Conservation (phyloP, 2,797 vertebrate genomes). For the Kryptopterus vitreolus region DNA sequence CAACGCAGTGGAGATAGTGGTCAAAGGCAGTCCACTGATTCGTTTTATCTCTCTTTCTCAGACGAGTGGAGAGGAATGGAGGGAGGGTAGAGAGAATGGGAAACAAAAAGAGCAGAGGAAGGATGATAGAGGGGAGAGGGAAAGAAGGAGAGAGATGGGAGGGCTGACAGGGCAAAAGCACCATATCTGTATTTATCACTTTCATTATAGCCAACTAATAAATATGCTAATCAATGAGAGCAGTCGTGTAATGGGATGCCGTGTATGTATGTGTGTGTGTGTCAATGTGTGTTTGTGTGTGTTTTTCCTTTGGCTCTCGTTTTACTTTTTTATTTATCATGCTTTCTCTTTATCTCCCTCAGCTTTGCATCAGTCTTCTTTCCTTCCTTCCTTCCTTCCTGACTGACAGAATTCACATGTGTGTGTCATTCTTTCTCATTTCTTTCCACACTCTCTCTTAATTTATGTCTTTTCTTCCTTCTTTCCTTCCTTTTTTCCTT, state of each 20-base stretch:
- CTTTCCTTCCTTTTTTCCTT: not conserved
- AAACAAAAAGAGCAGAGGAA: not conserved
- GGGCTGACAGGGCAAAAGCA: not conserved
- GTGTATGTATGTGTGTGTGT: not conserved
- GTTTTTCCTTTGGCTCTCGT: conserved; percentile 3
- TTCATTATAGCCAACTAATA: conserved; percentile 74
- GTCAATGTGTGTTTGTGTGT: conserved; percentile 4
- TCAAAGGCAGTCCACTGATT: conserved; percentile 64
- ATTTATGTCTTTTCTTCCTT: not conserved
- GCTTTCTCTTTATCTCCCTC: not conserved
- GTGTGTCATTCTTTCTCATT: not conserved
- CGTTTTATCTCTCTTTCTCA: conserved; percentile 72
- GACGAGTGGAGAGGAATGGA: conserved; percentile 56
- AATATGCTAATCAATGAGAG: conserved; percentile 75
- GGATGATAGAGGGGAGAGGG: conserved; percentile 8
- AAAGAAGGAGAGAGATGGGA: conserved; percentile 28
- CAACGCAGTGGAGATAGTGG: conserved; percentile 70
- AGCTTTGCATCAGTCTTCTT: too few relatives aligned
- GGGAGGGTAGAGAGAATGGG: not conserved
- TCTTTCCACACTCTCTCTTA: not conserved
- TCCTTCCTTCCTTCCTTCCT: not conserved
- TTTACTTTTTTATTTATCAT: not conserved
- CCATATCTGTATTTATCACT: conserved; percentile 67
- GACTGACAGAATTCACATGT: too few relatives aligned
- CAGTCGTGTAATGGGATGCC: conserved; percentile 26